Evolutionary conservation across 2,113 vertebrate genomes (phyloP).

Genomic region (Eurypyga helias): DNA sequence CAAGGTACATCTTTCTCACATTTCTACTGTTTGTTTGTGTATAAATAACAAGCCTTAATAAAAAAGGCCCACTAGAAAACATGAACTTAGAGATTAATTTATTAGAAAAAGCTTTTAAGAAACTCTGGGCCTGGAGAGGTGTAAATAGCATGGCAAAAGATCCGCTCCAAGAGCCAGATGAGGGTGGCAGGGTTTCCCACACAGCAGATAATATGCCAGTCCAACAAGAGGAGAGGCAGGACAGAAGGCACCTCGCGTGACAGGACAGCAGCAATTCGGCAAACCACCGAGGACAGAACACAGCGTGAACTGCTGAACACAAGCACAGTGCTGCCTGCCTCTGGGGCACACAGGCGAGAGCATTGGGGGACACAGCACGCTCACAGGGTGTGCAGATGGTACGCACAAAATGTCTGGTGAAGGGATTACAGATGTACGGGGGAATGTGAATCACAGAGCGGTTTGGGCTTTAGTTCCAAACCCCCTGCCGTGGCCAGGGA

Average conservation of each 20-base stretch:
- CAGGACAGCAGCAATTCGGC: not conserved
- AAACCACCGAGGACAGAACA: not conserved
- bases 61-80: not conserved
- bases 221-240: not conserved
- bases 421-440: not conserved
- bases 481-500: too few relatives aligned
- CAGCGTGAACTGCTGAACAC: not conserved
- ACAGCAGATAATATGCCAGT: not conserved
- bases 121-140: not conserved
- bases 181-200: not conserved
- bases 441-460: not conserved
- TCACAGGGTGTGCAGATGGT: not conserved
- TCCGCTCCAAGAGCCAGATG: not conserved
- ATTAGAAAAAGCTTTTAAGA: not conserved
- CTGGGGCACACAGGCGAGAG: not conserved
- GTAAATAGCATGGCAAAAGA: not conserved
- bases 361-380: not conserved
- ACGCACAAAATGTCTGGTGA: not conserved
- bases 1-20: not conserved
- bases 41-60: conserved; percentile 14
- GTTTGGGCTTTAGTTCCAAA: too few relatives aligned
- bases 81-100: not conserved
- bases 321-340: not conserved
- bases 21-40: not conserved
- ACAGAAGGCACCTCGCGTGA: not conserved